Evolutionary conservation across 2,888 invertebrate genomes (phyloP), one percentile per base, ranked within the genome.

Genomic region (Rhimphoctona megacephalus): DNA sequence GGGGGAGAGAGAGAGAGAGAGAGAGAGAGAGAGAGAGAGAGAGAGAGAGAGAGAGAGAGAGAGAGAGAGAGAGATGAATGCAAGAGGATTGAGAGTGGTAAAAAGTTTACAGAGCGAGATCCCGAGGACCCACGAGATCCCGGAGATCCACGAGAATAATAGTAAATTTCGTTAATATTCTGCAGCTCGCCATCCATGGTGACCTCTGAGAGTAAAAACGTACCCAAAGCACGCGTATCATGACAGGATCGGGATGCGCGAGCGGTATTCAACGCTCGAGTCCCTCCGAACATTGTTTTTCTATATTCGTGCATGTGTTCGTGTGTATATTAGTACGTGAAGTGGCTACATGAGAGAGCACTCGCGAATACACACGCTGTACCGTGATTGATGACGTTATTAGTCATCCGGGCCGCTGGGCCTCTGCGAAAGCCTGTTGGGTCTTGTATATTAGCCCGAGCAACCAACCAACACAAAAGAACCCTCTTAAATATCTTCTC

Each of bases 311-410:
- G 30, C 72, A 74, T 69, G 57, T 46, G 49, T 70, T 70, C 39
- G 80, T 69, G 66, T 49, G 22, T 52, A 52, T n/a, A 57, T 25
- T 57, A 66, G 76, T 73, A 78, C 69, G 78, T 46, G 78, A 72
- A 72, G 81, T 61, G 61, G 83, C 66, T 81, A 73, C 52, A 57
- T 36, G 76, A 82, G 82, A 69, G 57, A 54, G 81, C 79, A 54
- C 82, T 77, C 87, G 86, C 83, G 90, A 91, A 91, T 91, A 92
- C 92, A 92, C 92, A 91, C 54, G 73, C n/a, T 39, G 90, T 49
- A 87, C 89, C 90, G 91, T 93, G 93, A 93, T 92, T 92, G 92
- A 93, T 93, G 92, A 89, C 90, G 93, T 92, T 92, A 93, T 93
- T 93, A 92, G 93, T 93, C 93, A 93, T 88, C 89, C 89, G 88